Evolutionary conservation across 2,113 vertebrate species (phyloP), one percentile per base, ranked within the genome.

Genomic region (Notiomystis cincta): DNA sequence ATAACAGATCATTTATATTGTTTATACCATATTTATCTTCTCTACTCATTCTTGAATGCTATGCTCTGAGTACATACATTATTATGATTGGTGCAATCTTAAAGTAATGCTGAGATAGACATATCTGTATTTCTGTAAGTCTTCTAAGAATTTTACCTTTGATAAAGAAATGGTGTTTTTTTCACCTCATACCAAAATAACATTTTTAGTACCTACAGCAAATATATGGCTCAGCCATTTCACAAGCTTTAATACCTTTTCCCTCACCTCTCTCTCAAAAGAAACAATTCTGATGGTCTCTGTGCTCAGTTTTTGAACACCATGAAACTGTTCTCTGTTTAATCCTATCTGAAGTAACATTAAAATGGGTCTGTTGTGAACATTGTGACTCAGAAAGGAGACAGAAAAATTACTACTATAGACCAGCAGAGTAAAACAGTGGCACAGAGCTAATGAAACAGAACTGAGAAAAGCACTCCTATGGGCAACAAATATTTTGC

Each of bases 1-100:
- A 1, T 51, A 64, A 67, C 71, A 95, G n/a, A 27, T 76, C 6
- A 53, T 86, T 92, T 90, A 61, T 78, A 83, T 93, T 96, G 82
- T 96, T 97, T 98, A 94, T 95, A 69, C 40, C 67, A 19, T 83
- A 90, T 86, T 96, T 90, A 69, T 50, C 77, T 94, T 90, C 58
- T 90, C 17, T 47, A 47, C 33, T 37, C 50, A 50, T 87, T 65
- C 56, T 51, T 73, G 80, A 72, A 82, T 90, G 47, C 27, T 86
- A 88, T 89, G 61, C 70, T 94, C 93, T 87, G 89, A 96, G 56
- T 85, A 86, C 65, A 27, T 62, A 70, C 33, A 28, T 24, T 67
- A 82, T 81, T 88, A 70, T 88, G 77, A 78, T 13, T 58, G 11
- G 18, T 65, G 20, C 19, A 75, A 20, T 75, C 24, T 44, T 82